A percentile compares a stretch with the other conserved stretches of the same genome.
phyloP scores from a whole-genome alignment of 2,113 vertebrate genomes.

The Heterotis niloticus region DNA sequence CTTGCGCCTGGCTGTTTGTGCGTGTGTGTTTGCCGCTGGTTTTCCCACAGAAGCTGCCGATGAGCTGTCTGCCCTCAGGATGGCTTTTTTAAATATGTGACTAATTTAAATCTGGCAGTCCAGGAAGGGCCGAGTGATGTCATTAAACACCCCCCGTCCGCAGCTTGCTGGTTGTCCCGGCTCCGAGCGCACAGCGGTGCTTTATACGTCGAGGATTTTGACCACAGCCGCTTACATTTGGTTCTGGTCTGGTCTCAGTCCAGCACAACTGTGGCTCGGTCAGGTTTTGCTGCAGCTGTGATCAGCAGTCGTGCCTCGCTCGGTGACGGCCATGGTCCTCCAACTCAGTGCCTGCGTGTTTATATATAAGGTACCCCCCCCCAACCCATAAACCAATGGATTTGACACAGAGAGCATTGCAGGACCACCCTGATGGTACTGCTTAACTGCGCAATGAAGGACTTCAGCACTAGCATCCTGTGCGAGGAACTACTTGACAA shows the following conservation, averaged over 20 bases:
- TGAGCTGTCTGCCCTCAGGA: conserved; percentile 35
- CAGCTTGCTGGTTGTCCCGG: neutral
- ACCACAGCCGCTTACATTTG: neutral
- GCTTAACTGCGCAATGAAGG: neutral
- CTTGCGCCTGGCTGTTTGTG: neutral
- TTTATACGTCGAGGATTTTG: neutral
- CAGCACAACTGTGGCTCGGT: neutral
- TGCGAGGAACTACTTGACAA: neutral
- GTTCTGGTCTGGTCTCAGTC: conserved; percentile 5
- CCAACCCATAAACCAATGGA: neutral
- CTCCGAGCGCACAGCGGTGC: conserved; percentile 10
- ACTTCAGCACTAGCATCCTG: neutral
- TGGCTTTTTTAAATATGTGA: conserved; percentile 44
- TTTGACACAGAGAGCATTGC: neutral
- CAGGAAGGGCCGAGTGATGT: conserved; percentile 45
- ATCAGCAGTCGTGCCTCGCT: neutral
- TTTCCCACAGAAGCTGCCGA: conserved; percentile 67
- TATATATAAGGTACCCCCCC: conserved; percentile 37
- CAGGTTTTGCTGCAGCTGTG: neutral
- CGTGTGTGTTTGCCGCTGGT: conserved; percentile 42
- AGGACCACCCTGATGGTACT: no score
- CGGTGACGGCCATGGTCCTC: neutral
- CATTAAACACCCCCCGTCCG: neutral
- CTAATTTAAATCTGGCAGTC: conserved; percentile 50
- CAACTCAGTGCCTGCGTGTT: conserved; percentile 12